Conservation (phyloP, 2,113 vertebrate genomes). For the Thunnus thynnus region DNA sequence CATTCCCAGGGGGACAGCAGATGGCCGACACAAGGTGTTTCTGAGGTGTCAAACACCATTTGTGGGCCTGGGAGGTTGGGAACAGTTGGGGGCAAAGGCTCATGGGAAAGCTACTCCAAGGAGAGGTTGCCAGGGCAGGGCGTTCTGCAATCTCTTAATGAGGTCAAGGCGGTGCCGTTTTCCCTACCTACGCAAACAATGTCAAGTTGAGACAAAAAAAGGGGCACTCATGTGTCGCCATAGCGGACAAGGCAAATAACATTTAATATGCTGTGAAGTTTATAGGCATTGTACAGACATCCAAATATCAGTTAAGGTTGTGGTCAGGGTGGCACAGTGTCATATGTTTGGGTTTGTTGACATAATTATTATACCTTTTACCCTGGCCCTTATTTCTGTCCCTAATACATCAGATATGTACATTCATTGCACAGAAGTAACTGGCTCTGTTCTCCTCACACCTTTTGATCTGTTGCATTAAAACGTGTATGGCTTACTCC, state of each 20-base stretch:
- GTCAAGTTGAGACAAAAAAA: conserved; percentile 17
- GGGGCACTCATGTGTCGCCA: neutral
- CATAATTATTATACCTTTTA: too few relatives aligned
- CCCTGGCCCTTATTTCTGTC: neutral
- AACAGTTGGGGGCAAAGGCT: conserved; percentile 70
- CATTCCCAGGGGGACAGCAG: conserved; percentile 50
- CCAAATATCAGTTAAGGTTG: neutral
- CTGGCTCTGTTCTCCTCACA: neutral
- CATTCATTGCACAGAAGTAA: neutral
- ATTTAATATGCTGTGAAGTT: neutral
- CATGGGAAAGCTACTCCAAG: conserved; percentile 69
- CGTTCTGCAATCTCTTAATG: conserved; percentile 65
- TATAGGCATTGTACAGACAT: neutral
- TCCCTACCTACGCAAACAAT: conserved; percentile 51
- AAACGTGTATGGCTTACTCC: neutral
- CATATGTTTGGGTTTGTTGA: neutral
- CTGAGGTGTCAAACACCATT: conserved; percentile 54
- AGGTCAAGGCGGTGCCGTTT: conserved; percentile 52
- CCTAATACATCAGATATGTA: neutral
- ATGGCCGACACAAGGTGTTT: conserved; percentile 64
- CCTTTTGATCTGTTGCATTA: conserved; percentile 13
- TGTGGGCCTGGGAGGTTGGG: conserved; percentile 43
- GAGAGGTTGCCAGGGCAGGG: conserved; percentile 69
- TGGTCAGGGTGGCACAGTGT: neutral
- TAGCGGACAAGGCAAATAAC: neutral